Evolutionary conservation across 2,113 vertebrate genomes (phyloP), one percentile per base, ranked within the genome.

Genomic region (Trichechus manatus): DNA sequence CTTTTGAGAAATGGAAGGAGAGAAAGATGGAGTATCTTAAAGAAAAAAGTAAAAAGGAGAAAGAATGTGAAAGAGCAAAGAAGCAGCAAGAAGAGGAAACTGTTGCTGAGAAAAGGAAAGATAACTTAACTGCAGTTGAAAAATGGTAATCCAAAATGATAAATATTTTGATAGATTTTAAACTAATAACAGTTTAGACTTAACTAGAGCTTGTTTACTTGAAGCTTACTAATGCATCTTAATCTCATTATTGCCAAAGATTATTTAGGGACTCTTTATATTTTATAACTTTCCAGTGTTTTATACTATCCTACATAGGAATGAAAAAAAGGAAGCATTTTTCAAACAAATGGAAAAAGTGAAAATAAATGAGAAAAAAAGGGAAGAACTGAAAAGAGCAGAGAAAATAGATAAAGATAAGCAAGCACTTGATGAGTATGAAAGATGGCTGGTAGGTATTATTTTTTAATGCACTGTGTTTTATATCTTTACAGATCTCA

Each of bases 1-100:
- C 99, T 66, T 99, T 99, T 97, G 99, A 99, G 93, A 99, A 99
- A 97, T 99, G 99, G 99, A 99, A 99, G 97, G 98, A 97, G 66
- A 99, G 98, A 86, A 99, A 99, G 23, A 98, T 98, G 50, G 97
- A 98, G 47, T 95, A 98, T 70, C 98, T 99, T 56, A 99, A 98
- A 97, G 98, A 99, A 84, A 99, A 99, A 97, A 97, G 74, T 80
- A 98, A 97, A 96, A 99, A 99, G 95, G 98, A 99, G 97, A 99
- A 98, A 96, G 98, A 99, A 93, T 97, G 87, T 87, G 99, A 99
- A 98, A 98, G 87, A 97, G 98, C 98, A 72, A 98, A 97, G 59
- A 99, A 98, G 96, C 98, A 98, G 87, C 98, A 98, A 82, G 99
- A 99, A 39, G 98, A 99, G 33, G 98, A 99, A 82, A 94, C 98